phyloP scores from a whole-genome alignment of 2,113 vertebrate genomes.

The Spheniscus mendiculus region DNA sequence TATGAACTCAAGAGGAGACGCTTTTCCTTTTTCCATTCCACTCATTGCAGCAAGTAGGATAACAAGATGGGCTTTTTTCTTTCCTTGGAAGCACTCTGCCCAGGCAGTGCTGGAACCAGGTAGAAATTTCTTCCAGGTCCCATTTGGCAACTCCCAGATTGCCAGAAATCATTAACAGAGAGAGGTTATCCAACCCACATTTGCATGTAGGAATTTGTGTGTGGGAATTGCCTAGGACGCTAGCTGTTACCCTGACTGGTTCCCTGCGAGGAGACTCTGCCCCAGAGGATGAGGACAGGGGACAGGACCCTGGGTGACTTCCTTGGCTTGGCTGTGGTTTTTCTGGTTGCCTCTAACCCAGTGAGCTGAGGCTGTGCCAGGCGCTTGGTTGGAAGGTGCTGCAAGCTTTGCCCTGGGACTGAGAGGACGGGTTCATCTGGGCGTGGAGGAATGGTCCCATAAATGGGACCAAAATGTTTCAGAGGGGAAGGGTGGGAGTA shows the following conservation, averaged over 20 bases:
- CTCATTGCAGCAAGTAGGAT: background rate
- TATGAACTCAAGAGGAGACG: background rate
- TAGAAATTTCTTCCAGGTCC: background rate
- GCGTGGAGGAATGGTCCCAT: background rate
- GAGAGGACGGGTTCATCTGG: background rate
- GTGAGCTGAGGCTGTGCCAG: background rate
- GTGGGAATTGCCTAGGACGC: background rate
- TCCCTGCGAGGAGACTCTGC: background rate
- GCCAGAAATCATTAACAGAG: background rate
- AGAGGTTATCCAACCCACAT: background rate
- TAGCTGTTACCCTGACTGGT: background rate
- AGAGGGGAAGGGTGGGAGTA: background rate
- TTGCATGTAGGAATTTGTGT: accelerated
- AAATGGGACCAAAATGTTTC: background rate
- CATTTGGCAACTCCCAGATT: background rate
- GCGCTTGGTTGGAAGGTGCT: background rate
- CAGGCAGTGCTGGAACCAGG: background rate
- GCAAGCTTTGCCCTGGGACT: background rate
- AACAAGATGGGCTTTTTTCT: background rate
- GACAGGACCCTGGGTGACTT: background rate
- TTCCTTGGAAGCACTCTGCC: background rate
- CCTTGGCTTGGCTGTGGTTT: background rate
- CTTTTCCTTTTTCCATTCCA: background rate
- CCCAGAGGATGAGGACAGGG: background rate
- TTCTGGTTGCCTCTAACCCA: background rate